Conservation (phyloP, 2,888 invertebrate species). For the Gymnosoma rotundatum region DNA sequence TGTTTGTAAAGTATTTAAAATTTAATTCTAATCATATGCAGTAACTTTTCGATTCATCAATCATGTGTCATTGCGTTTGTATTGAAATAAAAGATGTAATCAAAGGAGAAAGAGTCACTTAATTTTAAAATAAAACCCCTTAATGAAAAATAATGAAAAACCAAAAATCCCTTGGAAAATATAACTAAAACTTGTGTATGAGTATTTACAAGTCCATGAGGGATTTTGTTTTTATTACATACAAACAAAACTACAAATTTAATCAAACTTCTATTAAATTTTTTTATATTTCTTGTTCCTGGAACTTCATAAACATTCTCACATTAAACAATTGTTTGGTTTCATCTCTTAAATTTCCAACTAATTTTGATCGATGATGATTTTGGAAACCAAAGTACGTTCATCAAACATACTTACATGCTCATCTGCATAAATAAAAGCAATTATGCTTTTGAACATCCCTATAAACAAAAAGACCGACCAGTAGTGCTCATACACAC, state of each 20-base stretch:
- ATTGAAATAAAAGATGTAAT: no score
- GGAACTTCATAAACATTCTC: slow-evolving; percentile 17
- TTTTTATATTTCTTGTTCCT: slow-evolving; percentile 23
- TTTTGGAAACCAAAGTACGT: not conserved
- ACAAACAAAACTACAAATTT: not conserved
- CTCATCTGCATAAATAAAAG: slow-evolving; percentile 64
- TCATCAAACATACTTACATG: no score
- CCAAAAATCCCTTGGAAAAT: not conserved
- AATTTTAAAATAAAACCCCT: no score
- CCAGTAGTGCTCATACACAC: not conserved
- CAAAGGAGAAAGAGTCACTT: no score
- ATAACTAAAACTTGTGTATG: not conserved
- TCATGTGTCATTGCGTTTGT: no score
- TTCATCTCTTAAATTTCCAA: slow-evolving; percentile 30
- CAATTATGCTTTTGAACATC: slow-evolving; percentile 35
- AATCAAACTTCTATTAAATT: slow-evolving; percentile 23
- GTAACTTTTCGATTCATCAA: no score
- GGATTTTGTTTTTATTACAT: not conserved
- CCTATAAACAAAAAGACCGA: no score
- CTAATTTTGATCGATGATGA: slow-evolving; percentile 68
- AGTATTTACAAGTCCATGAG: not conserved
- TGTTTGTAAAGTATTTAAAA: no score
- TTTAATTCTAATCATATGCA: no score
- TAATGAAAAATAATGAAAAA: no score
- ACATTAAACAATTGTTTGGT: slow-evolving; percentile 37